Conservation (phyloP, 1,140 invertebrate species). For the Chironomus striatipennis region DNA sequence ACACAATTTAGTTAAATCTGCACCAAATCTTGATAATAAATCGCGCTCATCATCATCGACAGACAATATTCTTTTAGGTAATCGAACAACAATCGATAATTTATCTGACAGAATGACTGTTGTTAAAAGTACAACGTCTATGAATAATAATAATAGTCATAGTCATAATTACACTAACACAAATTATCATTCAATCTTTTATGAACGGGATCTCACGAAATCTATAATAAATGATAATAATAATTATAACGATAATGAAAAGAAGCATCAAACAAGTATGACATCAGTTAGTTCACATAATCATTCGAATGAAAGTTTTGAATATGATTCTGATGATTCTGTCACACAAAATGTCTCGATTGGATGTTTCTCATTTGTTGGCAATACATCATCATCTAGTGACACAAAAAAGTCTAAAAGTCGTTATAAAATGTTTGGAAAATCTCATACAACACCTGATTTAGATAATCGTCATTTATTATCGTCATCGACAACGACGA, state of each 20-base stretch:
- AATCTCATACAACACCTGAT: neutral
- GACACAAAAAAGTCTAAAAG: neutral
- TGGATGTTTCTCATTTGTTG: slow-evolving; percentile 11
- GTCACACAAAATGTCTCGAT: neutral
- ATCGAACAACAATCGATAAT: slow-evolving; percentile 23
- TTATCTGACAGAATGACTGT: slow-evolving; percentile 7
- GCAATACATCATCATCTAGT: neutral
- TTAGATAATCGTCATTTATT: neutral
- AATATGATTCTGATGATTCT: neutral
- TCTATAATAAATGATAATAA: no score
- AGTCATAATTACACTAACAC: slow-evolving; percentile 22
- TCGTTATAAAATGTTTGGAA: neutral
- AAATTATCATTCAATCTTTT: slow-evolving; percentile 23
- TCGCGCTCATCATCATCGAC: slow-evolving; percentile 38
- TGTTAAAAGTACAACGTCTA: neutral
- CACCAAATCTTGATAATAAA: slow-evolving; percentile 73
- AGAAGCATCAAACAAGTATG: neutral
- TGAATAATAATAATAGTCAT: no score
- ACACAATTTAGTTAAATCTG: slow-evolving; percentile 47
- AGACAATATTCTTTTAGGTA: slow-evolving; percentile 26
- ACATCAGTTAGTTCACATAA: neutral
- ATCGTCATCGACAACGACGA: neutral
- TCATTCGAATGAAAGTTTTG: neutral
- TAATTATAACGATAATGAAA: neutral
- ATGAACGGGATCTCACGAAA: slow-evolving; percentile 23